Percentiles rank a stretch among this genome's conserved stretches.
Evolutionary conservation across 2,113 vertebrate genomes (phyloP).

Genomic region (Bujurquina vittata): DNA sequence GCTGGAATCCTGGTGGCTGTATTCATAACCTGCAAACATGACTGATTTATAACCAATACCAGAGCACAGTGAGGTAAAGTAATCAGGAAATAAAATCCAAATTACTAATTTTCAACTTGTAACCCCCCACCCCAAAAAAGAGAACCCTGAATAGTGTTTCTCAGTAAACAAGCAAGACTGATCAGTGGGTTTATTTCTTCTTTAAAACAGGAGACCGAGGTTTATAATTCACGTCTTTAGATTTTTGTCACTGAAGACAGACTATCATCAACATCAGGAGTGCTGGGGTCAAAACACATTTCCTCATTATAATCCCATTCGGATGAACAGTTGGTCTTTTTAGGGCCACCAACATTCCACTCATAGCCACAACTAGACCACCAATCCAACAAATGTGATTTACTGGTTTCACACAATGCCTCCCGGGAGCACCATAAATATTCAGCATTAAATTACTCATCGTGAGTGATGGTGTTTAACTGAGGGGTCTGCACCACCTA

Average conservation of each 20-base stretch:
- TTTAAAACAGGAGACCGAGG: not conserved
- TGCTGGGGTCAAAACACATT: slow-evolving; percentile 14
- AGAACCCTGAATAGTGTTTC: not conserved
- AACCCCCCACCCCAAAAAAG: not conserved
- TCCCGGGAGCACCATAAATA: slow-evolving; percentile 70
- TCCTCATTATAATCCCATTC: slow-evolving; percentile 64
- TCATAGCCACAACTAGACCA: slow-evolving; percentile 58
- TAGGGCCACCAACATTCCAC: slow-evolving; percentile 63
- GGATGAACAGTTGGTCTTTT: slow-evolving; percentile 58
- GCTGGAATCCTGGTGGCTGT: slow-evolving; percentile 10
- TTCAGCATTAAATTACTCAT: slow-evolving; percentile 68
- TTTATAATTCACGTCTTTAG: not conserved
- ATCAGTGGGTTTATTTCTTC: not conserved
- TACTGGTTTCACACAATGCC: slow-evolving; percentile 67
- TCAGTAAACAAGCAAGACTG: not conserved
- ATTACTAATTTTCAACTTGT: not conserved
- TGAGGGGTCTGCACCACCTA: slow-evolving; percentile 47
- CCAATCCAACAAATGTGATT: slow-evolving; percentile 69
- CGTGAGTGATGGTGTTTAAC: slow-evolving; percentile 66
- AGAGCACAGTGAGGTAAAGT: not conserved
- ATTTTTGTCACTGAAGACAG: slow-evolving; percentile 33
- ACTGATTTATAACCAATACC: slow-evolving; percentile 13
- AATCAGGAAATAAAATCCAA: not conserved
- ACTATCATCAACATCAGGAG: slow-evolving; percentile 21
- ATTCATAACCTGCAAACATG: slow-evolving; percentile 44